Percentiles rank a stretch among this genome's conserved stretches.
These are phyloP conservation scores for Atopsyche davidsoni DNA, from an alignment of 1,140 invertebrate genomes.

Conservation along the genomic window DNA sequence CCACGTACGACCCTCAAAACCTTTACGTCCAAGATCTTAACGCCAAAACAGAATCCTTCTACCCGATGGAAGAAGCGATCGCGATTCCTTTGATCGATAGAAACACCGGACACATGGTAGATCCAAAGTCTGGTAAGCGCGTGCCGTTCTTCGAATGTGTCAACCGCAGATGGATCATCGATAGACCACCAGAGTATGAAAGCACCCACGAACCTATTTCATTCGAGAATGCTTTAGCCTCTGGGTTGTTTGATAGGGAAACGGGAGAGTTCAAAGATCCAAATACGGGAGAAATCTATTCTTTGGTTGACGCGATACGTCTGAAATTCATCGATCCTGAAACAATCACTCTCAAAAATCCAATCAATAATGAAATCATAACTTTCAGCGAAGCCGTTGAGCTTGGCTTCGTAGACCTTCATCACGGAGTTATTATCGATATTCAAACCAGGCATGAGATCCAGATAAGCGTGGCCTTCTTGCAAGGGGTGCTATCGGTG, in stretches of 20 bases:
- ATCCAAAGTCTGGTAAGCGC: slow-evolving; percentile 72
- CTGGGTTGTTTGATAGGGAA: slow-evolving; percentile 56
- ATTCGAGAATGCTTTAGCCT: slow-evolving; percentile 60
- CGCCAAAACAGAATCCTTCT: slow-evolving; percentile 57
- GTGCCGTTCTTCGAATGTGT: slow-evolving; percentile 82
- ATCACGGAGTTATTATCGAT: slow-evolving; percentile 64
- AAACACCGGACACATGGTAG: slow-evolving; percentile 72
- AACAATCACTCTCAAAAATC: slow-evolving; percentile 63
- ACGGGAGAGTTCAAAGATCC: slow-evolving; percentile 61
- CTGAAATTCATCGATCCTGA: slow-evolving; percentile 67
- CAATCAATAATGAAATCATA: slow-evolving; percentile 63
- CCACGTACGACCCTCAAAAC: slow-evolving; percentile 66
- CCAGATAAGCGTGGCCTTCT: slow-evolving; percentile 63
- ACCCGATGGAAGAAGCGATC: slow-evolving; percentile 70
- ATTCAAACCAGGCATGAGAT: slow-evolving; percentile 61
- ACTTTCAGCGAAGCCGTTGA: slow-evolving; percentile 70
- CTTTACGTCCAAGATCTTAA: slow-evolving; percentile 74
- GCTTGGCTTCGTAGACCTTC: slow-evolving; percentile 68
- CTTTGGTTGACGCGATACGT: slow-evolving; percentile 65
- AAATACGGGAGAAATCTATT: slow-evolving; percentile 53
- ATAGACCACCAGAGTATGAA: slow-evolving; percentile 46
- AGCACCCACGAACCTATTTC: slow-evolving; percentile 45
- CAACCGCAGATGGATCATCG: slow-evolving; percentile 62
- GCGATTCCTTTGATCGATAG: slow-evolving; percentile 67
- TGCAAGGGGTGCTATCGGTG: slow-evolving; percentile 61